Evolutionary conservation across 2,113 vertebrate species (phyloP).

Genomic region (Nerophis lumbriciformis): DNA sequence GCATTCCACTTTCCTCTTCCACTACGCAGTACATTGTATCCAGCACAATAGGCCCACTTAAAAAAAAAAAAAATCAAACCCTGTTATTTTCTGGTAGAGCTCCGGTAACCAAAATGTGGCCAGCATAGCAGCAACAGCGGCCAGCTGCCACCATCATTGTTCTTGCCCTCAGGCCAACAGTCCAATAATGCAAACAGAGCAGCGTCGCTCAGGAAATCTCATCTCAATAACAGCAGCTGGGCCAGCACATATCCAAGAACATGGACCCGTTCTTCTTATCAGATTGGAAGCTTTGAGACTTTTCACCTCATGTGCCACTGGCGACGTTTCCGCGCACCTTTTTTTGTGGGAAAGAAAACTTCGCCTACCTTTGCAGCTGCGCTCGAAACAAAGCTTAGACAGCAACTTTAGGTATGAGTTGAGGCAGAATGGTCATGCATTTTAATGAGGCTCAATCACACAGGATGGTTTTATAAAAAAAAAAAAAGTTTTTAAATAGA

Average conservation of each 20-base stretch:
- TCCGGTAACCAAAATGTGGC: slow-evolving; percentile 27
- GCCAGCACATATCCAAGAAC: not conserved
- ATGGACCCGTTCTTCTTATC: slow-evolving; percentile 26
- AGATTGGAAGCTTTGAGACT: slow-evolving; percentile 31
- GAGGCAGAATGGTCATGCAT: slow-evolving; percentile 34
- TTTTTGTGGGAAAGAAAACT: slow-evolving; percentile 29
- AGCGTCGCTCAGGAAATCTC: slow-evolving; percentile 25
- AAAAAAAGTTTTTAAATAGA: slow-evolving; percentile 30
- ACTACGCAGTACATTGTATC: slow-evolving; percentile 27
- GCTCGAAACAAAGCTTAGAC: slow-evolving; percentile 52
- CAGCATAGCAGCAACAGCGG: slow-evolving; percentile 14
- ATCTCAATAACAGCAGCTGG: slow-evolving; percentile 22
- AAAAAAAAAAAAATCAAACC: slow-evolving; percentile 6
- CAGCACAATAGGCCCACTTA: slow-evolving; percentile 28
- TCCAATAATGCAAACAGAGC: slow-evolving; percentile 25
- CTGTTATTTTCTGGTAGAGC: slow-evolving; percentile 38
- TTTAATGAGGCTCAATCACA: slow-evolving; percentile 49
- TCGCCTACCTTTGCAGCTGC: slow-evolving; percentile 35
- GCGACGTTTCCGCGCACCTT: slow-evolving; percentile 20
- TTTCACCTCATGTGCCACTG: slow-evolving; percentile 26
- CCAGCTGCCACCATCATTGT: slow-evolving; percentile 35
- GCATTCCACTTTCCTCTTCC: slow-evolving; percentile 20
- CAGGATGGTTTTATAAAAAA: slow-evolving; percentile 19
- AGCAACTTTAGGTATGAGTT: slow-evolving; percentile 41
- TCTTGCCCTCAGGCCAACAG: slow-evolving; percentile 19